Evolutionary conservation across 1,140 invertebrate species (phyloP), one percentile per base, ranked within the genome.

Genomic region (Harlomillsia oculata): DNA sequence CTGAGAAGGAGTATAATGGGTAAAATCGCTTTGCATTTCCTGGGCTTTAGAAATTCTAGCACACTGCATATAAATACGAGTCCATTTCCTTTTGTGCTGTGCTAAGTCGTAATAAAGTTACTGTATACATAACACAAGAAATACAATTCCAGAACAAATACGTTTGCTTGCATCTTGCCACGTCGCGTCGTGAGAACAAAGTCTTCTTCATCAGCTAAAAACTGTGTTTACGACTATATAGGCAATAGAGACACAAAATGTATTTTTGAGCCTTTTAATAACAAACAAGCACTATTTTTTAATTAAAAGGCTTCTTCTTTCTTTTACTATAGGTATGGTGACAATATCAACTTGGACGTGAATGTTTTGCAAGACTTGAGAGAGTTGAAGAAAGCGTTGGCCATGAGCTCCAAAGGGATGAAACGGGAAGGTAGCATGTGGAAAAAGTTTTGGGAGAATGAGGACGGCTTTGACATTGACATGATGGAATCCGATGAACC

Each of bases 321-420:
- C 36, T 50, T 50, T 26, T 49, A 37, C 41, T 30, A 16, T 75
- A 20, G 77, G 78, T 18, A 72, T 76, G 14, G 72, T 75, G 36
- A 70, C 67, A 57, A 70, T 68, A 46, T 71, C 70, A 63, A 57
- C 60, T 74, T 66, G 68, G 76, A 62, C 73, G 75, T 61, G 77
- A 80, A 66, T 76, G 78, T 53, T 74, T 77, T 29, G 11, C 57
- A 65, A 29, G 68, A 69, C 40, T 52, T 69, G n/a, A 66, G 58
- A 39, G 68, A 70, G 18, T 43, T 69, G 21, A 69, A 66, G 50
- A 64, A 58, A 26, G 66, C 67, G 5, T 48, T 69, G 32, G 64
- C 65, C 0, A 53, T 67, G 32, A 60, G 53, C 18, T 57, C 56
- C 14, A 49, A 58, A 26, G 61, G 56, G 20, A 56, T 55, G 43